These are phyloP conservation scores for Macrostomum lignano DNA, from an alignment of 1,140 invertebrate genomes.

Conservation along the genomic window DNA sequence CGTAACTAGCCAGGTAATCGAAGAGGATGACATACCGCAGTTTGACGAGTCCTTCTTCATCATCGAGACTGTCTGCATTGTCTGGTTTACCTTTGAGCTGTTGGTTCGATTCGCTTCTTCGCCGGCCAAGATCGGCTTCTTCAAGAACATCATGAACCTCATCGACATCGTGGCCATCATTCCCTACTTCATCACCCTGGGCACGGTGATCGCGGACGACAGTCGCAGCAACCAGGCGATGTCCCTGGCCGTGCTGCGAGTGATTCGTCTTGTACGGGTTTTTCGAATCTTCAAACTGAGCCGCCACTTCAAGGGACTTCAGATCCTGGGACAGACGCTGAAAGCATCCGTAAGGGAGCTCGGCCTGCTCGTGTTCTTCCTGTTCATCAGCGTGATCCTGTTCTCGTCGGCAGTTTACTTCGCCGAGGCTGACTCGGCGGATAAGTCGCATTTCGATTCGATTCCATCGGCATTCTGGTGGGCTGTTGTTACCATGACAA, in stretches of 20 bases:
- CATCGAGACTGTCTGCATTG: constrained; percentile 26
- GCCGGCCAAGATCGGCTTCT: constrained; percentile 27
- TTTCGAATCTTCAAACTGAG: constrained; percentile 35
- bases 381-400: constrained; percentile 29
- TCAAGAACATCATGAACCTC: constrained; percentile 70
- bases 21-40: constrained; percentile 5
- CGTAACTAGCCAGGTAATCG: not conserved
- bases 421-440: constrained; percentile 28
- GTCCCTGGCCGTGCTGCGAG: constrained; percentile 20
- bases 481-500: constrained; percentile 15
- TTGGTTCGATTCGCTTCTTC: constrained; percentile 13
- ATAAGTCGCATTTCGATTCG: constrained; percentile 14
- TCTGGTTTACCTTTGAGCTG: constrained; percentile 26
- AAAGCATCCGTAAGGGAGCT: constrained; percentile 93
- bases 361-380: constrained; percentile 90
- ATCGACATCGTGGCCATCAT: constrained; percentile 93
- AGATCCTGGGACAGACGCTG: constrained; percentile 36
- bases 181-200: constrained; percentile 94
- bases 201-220: constrained; percentile 40
- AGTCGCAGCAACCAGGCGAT: constrained; percentile 25
- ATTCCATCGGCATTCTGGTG: constrained; percentile 24
- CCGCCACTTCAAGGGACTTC: constrained; percentile 24
- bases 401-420: constrained; percentile 19
- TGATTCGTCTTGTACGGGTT: constrained; percentile 9
- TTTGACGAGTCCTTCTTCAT: constrained; percentile 13